These are phyloP conservation scores for Calameuta idolon DNA, from an alignment of 2,888 invertebrate genomes.

Conservation along the genomic window DNA sequence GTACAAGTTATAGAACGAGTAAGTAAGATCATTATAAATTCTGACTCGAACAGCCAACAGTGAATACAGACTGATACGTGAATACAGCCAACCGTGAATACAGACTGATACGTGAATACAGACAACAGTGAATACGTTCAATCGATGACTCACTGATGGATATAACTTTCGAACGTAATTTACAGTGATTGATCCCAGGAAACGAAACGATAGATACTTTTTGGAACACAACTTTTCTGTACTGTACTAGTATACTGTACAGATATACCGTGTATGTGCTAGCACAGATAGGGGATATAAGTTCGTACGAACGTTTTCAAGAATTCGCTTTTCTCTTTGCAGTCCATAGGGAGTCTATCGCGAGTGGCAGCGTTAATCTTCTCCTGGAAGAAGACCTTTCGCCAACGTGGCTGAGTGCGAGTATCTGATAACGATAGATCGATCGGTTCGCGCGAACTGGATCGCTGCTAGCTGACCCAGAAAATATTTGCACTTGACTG, in stretches of 20 bases:
- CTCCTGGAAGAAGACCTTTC: slow-evolving; percentile 2
- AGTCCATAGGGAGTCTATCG: not conserved
- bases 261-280: not conserved
- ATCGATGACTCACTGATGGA: not conserved
- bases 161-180: not conserved
- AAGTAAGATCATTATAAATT: not conserved
- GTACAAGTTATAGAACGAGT: not conserved
- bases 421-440: slow-evolving; percentile 7
- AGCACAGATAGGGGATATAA: not conserved
- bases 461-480: not conserved
- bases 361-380: not conserved
- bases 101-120: no score
- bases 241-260: not conserved
- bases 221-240: not conserved
- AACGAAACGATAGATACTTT: not conserved
- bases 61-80: no score
- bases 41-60: not conserved
- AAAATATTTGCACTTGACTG: slow-evolving; percentile 6
- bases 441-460: not conserved
- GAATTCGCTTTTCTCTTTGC: not conserved
- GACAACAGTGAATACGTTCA: no score
- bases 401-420: not conserved
- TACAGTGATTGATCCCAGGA: not conserved
- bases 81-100: no score
- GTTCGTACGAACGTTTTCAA: not conserved